phyloP scores from a whole-genome alignment of 2,797 vertebrate species.

The Anguilla marmorata region DNA sequence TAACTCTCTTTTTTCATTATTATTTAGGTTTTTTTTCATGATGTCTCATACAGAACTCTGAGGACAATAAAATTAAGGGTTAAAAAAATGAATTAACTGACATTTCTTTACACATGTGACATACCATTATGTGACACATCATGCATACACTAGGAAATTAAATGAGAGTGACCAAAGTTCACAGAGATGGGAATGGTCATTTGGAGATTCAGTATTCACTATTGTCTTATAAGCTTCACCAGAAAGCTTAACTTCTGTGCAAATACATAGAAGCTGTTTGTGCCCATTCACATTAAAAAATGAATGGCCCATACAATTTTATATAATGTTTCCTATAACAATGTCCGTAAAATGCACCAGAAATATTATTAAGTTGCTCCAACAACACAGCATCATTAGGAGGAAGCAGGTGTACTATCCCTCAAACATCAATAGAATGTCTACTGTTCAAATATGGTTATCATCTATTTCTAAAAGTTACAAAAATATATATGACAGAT shows the following conservation, averaged over 20 bases:
- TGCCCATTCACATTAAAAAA: not conserved
- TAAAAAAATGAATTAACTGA: not conserved
- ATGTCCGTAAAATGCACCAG: not conserved
- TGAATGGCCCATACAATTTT: not conserved
- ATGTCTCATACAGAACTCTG: not conserved
- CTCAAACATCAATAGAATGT: not conserved
- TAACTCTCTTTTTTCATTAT: not conserved
- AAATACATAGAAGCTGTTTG: not conserved
- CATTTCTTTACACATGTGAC: too few relatives aligned
- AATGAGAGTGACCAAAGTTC: not conserved
- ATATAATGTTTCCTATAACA: not conserved
- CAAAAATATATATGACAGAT: not conserved
- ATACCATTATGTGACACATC: not conserved
- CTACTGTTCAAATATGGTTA: not conserved
- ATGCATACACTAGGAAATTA: not conserved
- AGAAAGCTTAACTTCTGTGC: not conserved
- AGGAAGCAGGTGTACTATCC: not conserved
- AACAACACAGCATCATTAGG: not conserved
- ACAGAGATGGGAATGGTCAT: not conserved
- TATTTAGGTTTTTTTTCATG: not conserved
- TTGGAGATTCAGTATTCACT: not conserved
- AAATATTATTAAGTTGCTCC: not conserved
- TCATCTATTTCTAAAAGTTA: not conserved
- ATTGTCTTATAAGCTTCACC: slow-evolving; percentile 1
- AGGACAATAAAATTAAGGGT: not conserved